Evolutionary conservation across 1,140 invertebrate species (phyloP).

Genomic region (Lordiphosa clarofinis): DNA sequence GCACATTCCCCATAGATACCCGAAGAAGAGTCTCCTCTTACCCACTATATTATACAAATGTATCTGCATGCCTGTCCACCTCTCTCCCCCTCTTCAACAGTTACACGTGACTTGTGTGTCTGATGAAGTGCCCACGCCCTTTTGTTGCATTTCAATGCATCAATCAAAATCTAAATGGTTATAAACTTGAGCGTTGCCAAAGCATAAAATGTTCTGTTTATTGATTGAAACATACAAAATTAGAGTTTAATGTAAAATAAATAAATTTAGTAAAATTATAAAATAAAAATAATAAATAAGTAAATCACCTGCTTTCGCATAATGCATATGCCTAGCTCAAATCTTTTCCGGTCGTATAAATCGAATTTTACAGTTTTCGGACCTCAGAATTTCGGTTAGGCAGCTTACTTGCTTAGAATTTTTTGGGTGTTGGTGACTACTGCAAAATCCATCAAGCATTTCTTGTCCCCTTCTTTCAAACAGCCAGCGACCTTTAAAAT

Average conservation of each 20-base stretch:
- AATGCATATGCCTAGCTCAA: no score
- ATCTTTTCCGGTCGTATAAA: no score
- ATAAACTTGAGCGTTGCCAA: background rate
- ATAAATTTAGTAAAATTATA: no score
- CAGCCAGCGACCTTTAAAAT: no score
- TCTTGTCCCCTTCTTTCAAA: no score
- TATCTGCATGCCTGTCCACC: background rate
- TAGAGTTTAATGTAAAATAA: background rate
- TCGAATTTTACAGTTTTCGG: no score
- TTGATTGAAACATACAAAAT: background rate
- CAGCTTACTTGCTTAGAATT: no score
- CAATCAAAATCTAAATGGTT: slow-evolving; percentile 14
- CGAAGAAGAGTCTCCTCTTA: slow-evolving; percentile 16
- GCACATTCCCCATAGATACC: slow-evolving; percentile 41
- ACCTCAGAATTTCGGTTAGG: no score
- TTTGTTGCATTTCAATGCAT: slow-evolving; percentile 38
- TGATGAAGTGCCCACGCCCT: slow-evolving; percentile 51
- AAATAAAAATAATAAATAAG: no score
- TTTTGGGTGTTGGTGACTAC: no score
- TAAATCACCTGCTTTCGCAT: no score
- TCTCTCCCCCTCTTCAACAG: slow-evolving; percentile 4
- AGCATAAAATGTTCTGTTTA: background rate
- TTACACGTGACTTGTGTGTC: slow-evolving; percentile 35
- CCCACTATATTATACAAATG: slow-evolving; percentile 4
- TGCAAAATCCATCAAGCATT: no score